phyloP scores from a whole-genome alignment of 2,797 vertebrate species.

The Oryzias sinensis region DNA sequence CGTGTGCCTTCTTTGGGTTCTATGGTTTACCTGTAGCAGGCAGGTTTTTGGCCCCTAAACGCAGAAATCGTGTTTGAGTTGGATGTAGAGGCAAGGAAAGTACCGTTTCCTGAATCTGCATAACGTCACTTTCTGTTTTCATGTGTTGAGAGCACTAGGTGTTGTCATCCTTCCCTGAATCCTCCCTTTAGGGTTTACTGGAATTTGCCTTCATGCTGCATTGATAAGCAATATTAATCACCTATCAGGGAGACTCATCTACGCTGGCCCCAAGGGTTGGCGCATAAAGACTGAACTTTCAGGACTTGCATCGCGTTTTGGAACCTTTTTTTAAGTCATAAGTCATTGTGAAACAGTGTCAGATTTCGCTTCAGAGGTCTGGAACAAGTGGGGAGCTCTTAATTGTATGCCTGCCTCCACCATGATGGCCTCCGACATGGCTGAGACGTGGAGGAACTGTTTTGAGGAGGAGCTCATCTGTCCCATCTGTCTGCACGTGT shows the following conservation, averaged over 20 bases:
- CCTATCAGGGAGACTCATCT: constrained; percentile 55
- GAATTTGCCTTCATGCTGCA: constrained; percentile 69
- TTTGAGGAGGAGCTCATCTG: constrained; percentile 99
- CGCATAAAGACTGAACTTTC: constrained; percentile 31
- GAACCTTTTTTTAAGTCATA: constrained; percentile 6
- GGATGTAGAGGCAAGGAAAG: constrained; percentile 62
- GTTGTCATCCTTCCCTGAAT: constrained; percentile 57
- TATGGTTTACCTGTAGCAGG: constrained; percentile 55
- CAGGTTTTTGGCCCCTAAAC: constrained; percentile 45
- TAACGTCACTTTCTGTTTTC: constrained; percentile 58
- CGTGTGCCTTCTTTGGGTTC: constrained; percentile 69
- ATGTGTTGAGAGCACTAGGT: constrained; percentile 67
- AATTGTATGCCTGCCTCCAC: constrained; percentile 62
- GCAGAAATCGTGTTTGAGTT: constrained; percentile 29
- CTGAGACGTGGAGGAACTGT: constrained; percentile 99
- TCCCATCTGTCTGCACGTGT: constrained; percentile 98
- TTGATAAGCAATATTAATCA: constrained; percentile 63
- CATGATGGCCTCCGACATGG: constrained; percentile 83
- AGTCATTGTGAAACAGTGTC: constrained; percentile 36
- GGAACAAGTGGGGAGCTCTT: constrained; percentile 29
- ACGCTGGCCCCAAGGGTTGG: constrained; percentile 38
- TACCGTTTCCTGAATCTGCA: constrained; percentile 69
- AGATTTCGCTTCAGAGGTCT: constrained; percentile 41
- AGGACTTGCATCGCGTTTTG: constrained; percentile 9
- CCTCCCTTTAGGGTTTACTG: constrained; percentile 50